phyloP scores from a whole-genome alignment of 2,797 vertebrate species.

The Danio tinwini region DNA sequence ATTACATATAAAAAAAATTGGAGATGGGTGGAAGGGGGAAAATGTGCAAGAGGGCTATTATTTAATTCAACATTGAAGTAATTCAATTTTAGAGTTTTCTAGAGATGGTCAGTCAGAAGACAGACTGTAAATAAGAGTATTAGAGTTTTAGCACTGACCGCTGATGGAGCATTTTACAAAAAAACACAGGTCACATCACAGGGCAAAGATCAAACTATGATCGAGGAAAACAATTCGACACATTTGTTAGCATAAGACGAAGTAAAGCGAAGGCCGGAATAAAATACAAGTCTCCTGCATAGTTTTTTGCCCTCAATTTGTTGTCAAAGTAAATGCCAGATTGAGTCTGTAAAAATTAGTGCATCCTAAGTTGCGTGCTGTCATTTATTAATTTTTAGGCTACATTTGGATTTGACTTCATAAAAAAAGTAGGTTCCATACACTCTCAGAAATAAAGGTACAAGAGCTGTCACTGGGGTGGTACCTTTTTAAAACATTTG shows the following conservation, averaged over 20 bases:
- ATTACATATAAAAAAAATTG: slow-evolving; percentile 74
- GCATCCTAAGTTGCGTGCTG: no score
- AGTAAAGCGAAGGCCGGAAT: neutral
- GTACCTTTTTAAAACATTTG: no score
- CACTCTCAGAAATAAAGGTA: no score
- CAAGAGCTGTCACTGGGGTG: no score
- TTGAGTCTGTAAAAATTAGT: no score
- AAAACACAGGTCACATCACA: slow-evolving; percentile 8
- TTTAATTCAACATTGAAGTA: slow-evolving; percentile 76
- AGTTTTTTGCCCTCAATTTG: neutral
- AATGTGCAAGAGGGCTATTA: slow-evolving; percentile 76
- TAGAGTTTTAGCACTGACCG: slow-evolving; percentile 20
- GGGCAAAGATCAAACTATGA: slow-evolving; percentile 27
- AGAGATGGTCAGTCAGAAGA: slow-evolving; percentile 75
- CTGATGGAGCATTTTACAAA: slow-evolving; percentile 12
- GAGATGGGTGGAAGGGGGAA: slow-evolving; percentile 28
- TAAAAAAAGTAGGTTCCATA: no score
- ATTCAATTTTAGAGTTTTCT: slow-evolving; percentile 77
- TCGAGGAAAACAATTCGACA: neutral
- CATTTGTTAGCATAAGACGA: neutral
- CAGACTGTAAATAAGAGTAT: slow-evolving; percentile 57
- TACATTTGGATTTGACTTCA: no score
- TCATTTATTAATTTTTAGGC: no score
- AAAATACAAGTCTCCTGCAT: neutral
- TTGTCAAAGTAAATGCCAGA: neutral